Evolutionary conservation across 37 sponge, comb jelly and placozoan species (phyloP).

Genomic region (Ianthella basta): DNA sequence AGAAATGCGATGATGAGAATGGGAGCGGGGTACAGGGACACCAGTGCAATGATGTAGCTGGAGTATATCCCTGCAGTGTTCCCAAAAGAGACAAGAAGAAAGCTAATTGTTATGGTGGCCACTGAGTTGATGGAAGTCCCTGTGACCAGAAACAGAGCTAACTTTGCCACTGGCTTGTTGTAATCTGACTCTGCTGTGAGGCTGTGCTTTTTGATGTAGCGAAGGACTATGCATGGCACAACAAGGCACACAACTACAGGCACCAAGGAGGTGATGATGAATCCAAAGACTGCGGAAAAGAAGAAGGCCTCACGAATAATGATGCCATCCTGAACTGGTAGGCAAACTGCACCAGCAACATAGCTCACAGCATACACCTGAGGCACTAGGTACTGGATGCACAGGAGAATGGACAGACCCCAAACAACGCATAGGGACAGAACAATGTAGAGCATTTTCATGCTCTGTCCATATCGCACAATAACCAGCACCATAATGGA

Average conservation of each 20-base stretch:
- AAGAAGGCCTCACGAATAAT: background rate
- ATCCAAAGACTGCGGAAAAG: background rate
- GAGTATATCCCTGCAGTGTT: too few species aligned
- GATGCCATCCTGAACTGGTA: background rate
- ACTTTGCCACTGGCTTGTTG: background rate
- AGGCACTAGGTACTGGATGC: too few species aligned
- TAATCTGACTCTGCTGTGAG: background rate
- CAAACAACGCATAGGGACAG: too few species aligned
- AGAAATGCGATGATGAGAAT: too few species aligned
- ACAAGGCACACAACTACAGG: background rate
- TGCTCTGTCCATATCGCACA: too few species aligned
- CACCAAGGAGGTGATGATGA: background rate
- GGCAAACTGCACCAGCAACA: background rate
- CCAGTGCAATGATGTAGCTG: too few species aligned
- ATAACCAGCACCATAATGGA: too few species aligned
- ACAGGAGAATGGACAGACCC: too few species aligned
- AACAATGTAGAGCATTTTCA: too few species aligned
- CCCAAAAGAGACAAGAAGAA: too few species aligned
- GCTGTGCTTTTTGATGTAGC: background rate
- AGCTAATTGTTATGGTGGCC: too few species aligned
- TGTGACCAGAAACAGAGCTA: constrained; percentile 4
- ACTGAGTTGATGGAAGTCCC: background rate
- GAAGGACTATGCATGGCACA: background rate
- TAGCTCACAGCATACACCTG: background rate
- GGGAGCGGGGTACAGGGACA: too few species aligned